Percentiles rank a stretch among this genome's conserved stretches.
These are phyloP conservation scores for Patiria miniata DNA, from an alignment of 35 echinoderm and acorn worm genomes.

Conservation along the genomic window DNA sequence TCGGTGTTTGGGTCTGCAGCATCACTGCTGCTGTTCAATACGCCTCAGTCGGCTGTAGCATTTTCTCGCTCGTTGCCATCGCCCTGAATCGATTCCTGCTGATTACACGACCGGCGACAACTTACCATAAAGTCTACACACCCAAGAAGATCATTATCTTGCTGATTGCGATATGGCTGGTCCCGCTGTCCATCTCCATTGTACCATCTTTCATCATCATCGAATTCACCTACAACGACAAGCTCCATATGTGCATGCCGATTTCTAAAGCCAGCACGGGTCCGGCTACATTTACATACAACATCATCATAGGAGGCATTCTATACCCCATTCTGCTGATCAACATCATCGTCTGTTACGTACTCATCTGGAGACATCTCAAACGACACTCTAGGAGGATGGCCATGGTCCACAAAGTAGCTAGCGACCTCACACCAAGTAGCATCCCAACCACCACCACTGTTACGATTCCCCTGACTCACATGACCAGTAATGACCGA, in stretches of 20 bases:
- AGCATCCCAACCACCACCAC: no score
- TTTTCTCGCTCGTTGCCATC: slow-evolving; percentile 68
- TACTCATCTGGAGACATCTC: slow-evolving; percentile 64
- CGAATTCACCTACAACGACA: slow-evolving; percentile 58
- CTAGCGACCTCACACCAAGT: no score
- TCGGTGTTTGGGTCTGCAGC: slow-evolving; percentile 50
- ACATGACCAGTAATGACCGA: neutral
- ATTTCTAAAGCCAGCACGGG: slow-evolving; percentile 48
- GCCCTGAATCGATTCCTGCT: slow-evolving; percentile 70
- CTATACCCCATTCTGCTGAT: slow-evolving; percentile 67
- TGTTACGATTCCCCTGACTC: neutral
- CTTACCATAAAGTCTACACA: slow-evolving; percentile 57
- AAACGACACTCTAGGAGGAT: slow-evolving; percentile 49
- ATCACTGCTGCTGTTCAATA: slow-evolving; percentile 58
- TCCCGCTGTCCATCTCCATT: slow-evolving; percentile 58
- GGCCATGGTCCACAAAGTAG: neutral
- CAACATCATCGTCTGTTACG: slow-evolving; percentile 68
- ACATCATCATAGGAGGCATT: slow-evolving; percentile 57
- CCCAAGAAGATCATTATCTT: slow-evolving; percentile 46
- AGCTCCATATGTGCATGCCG: slow-evolving; percentile 65
- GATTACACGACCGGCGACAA: slow-evolving; percentile 41
- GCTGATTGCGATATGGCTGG: slow-evolving; percentile 57
- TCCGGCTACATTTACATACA: slow-evolving; percentile 69
- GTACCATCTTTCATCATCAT: slow-evolving; percentile 58
- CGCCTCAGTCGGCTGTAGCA: slow-evolving; percentile 71